Base-by-base conservation (phyloP, 2,113 vertebrate species). In the Oryzias celebensis region DNA sequence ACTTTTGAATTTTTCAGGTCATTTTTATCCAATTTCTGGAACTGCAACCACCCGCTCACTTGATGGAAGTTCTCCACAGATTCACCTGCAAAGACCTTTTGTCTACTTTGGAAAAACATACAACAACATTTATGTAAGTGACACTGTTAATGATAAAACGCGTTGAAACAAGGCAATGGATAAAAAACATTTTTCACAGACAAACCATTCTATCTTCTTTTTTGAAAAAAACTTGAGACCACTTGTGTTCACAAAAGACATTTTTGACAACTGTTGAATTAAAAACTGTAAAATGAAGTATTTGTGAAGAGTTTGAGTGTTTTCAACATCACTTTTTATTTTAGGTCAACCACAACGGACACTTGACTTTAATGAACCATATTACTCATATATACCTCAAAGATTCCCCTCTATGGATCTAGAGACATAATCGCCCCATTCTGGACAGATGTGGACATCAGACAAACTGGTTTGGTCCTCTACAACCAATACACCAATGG, bases 271-370 rank as follows among this genome's bases (percentile, higher is more conserved):
- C 26, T 28, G 26, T 3, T 28, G 1, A 2, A 28, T 28, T 28
- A 3, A 2, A 3, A 28, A 20, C 20, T 20, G 20, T 20, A 20
- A 20, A 20, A 20, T 20, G 20, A 20, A 20, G 36, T 12, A 8
- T 1, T 36, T 12, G 36, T 36, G 36, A 12, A 36, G 8, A 36
- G 8, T 10, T 36, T 36, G 36, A 36, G 36, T 12, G 36, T 12
- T 36, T 36, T 36, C 10, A 36, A 36, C 3, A 5, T 28, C 26
- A 4, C n/a, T 41, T n/a, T 7, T 4, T 14, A 57, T 63, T 69
- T 0, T 44, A 92, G 91, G 85, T 92, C 0, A 90, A 90, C 73
- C 54, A 89, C 60, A 92, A 92, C 0, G 92, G 91, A 0, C 65
- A 91, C 7, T 10, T 94, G 50, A 92, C 90, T 93, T 92, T 0